Percentiles rank a stretch among this genome's conserved stretches.
Evolutionary conservation across 2,888 invertebrate genomes (phyloP).

Genomic region (Tipula confusa): DNA sequence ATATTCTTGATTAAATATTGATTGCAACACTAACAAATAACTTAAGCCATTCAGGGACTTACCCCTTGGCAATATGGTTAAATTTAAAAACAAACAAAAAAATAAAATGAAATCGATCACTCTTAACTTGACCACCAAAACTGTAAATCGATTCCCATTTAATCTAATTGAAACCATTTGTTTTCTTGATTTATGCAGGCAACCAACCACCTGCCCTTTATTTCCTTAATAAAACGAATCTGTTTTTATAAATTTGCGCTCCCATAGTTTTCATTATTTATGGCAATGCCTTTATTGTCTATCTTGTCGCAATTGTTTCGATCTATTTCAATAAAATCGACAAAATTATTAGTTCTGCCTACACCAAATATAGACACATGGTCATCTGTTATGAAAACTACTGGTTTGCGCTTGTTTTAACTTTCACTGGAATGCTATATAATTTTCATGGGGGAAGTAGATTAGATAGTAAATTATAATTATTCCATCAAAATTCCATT

Average conservation of each 20-base stretch:
- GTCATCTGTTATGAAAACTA: neutral
- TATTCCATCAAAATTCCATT: conserved; percentile 3
- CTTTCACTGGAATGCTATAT: neutral
- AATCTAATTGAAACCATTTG: neutral
- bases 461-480: neutral
- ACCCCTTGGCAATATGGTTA: too few species aligned
- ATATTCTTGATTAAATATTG: too few species aligned
- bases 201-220: neutral
- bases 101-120: too few species aligned
- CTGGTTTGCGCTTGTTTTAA: neutral
- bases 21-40: too few species aligned
- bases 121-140: neutral
- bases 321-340: neutral
- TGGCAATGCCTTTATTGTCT: neutral
- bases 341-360: neutral
- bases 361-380: neutral
- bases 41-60: too few species aligned
- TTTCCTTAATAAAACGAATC: neutral
- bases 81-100: too few species aligned
- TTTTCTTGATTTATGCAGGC: neutral
- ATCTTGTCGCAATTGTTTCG: neutral
- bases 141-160: neutral
- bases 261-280: neutral
- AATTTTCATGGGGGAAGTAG: neutral
- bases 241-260: neutral